These are phyloP conservation scores for Prinia subflava DNA, from an alignment of 2,113 vertebrate species.

Conservation along the genomic window DNA sequence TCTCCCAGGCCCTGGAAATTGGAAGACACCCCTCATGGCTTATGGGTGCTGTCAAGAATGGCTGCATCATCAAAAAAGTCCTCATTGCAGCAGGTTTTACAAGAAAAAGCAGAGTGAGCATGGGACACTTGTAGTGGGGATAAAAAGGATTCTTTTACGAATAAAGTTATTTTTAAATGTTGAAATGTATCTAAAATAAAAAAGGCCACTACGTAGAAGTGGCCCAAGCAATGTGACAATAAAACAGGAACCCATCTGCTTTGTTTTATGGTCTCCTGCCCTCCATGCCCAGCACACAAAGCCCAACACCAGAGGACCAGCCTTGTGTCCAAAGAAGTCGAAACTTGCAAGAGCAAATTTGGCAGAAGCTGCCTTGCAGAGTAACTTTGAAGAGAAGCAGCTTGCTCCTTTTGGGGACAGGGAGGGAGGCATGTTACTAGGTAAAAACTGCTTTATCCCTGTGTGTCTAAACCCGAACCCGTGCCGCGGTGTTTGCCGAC, in stretches of 20 bases:
- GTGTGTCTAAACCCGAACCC: not conserved
- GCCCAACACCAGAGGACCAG: fast-evolving
- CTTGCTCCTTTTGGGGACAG: not conserved
- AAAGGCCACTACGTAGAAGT: not conserved
- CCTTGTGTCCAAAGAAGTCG: not conserved
- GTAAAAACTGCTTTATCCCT: not conserved
- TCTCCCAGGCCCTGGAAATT: not conserved
- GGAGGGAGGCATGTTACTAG: not conserved
- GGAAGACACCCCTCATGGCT: not conserved
- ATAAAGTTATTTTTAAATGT: not conserved
- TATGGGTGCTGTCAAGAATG: not conserved
- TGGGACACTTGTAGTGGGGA: not conserved
- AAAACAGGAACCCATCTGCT: not conserved
- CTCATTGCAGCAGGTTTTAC: not conserved
- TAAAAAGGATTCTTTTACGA: not conserved
- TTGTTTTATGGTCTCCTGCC: not conserved
- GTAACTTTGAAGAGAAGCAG: not conserved
- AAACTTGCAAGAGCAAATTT: not conserved
- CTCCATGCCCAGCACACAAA: not conserved
- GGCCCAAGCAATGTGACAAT: not conserved
- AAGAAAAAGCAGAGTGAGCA: not conserved
- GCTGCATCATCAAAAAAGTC: not conserved
- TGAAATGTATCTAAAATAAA: not conserved
- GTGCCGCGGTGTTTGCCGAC: not conserved
- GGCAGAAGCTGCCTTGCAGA: not conserved